Evolutionary conservation across 2,888 invertebrate species (phyloP).

Genomic region (Hypolimnas misippus): DNA sequence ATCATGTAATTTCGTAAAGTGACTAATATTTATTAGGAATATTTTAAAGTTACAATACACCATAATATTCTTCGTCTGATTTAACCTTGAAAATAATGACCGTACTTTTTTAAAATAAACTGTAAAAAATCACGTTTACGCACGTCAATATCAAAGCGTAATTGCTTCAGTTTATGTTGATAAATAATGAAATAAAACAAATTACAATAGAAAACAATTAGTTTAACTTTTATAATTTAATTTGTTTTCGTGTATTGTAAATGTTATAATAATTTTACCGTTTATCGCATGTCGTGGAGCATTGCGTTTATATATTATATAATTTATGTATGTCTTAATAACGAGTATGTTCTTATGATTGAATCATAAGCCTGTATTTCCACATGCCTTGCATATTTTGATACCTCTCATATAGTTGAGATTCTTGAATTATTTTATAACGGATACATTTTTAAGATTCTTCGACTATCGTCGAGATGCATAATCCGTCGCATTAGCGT

Average conservation of each 20-base stretch:
- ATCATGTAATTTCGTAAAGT: not conserved
- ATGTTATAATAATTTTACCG: slow-evolving; percentile 16
- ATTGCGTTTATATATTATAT: slow-evolving; percentile 9
- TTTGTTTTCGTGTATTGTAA: slow-evolving; percentile 18
- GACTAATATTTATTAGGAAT: not conserved
- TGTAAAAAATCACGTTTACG: slow-evolving; percentile 21
- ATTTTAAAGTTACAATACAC: slow-evolving; percentile 7
- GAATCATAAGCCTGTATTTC: slow-evolving; percentile 17
- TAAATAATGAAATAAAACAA: not conserved
- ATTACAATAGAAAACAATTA: not conserved
- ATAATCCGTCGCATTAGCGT: slow-evolving; percentile 40
- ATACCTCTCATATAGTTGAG: not conserved
- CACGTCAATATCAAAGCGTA: slow-evolving; percentile 9
- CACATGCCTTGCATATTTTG: slow-evolving; percentile 17
- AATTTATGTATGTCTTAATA: slow-evolving; percentile 15
- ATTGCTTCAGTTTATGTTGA: slow-evolving; percentile 8
- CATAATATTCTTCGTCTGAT: slow-evolving; percentile 10
- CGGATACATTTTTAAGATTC: not conserved
- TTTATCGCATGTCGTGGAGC: slow-evolving; percentile 1
- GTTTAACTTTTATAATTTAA: not conserved
- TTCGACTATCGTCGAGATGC: slow-evolving; percentile 23
- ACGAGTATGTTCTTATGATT: not conserved
- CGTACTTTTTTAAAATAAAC: slow-evolving; percentile 27
- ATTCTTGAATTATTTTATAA: not conserved
- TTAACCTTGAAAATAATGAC: slow-evolving; percentile 31